Conservation (phyloP, 37 sponge, comb jelly and placozoan genomes). For the Aphrocallistes beatrix region DNA sequence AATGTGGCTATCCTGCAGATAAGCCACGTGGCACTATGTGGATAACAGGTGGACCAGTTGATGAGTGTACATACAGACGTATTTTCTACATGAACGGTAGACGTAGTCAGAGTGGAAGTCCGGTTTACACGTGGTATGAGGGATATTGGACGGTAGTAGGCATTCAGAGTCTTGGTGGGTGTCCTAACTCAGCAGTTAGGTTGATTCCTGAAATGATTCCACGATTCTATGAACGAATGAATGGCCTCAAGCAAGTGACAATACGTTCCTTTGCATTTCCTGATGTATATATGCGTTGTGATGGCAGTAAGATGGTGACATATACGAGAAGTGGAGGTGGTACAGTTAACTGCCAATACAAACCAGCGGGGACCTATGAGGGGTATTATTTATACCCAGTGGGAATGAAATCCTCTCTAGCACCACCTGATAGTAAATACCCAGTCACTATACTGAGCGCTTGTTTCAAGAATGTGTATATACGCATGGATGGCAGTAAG, state of each 20-base stretch:
- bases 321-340: background rate
- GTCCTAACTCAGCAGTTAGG: background rate
- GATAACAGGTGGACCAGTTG: background rate
- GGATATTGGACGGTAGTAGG: background rate
- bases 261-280: background rate
- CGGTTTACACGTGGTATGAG: slow-evolving; percentile 13
- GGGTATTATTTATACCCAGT: background rate
- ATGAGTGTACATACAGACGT: too few relatives aligned
- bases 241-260: background rate
- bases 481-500: background rate
- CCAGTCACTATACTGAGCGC: background rate
- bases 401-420: background rate
- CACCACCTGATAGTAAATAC: background rate
- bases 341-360: background rate
- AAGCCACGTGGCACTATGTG: background rate
- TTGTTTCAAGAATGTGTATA: background rate
- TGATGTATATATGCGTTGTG: background rate
- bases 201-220: background rate
- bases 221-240: background rate
- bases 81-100: too few relatives aligned
- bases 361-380: background rate
- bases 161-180: background rate
- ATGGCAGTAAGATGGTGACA: too few relatives aligned
- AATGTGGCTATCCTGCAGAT: background rate
- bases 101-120: background rate